phyloP scores from a whole-genome alignment of 2,888 invertebrate genomes.

The Glaucopsyche alexis region DNA sequence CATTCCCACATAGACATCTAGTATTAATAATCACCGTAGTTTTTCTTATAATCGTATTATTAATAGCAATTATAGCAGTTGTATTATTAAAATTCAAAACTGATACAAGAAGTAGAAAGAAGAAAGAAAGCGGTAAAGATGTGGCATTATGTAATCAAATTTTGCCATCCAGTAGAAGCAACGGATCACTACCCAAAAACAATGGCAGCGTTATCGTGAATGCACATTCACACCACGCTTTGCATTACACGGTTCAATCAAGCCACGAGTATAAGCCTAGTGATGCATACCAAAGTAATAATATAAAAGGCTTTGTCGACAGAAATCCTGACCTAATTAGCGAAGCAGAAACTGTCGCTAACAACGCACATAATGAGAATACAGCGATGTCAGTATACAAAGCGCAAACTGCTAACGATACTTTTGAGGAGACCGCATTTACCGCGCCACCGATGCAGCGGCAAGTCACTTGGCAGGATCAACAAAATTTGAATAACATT shows the following conservation, averaged over 20 bases:
- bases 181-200: slow-evolving; percentile 77
- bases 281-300: slow-evolving; percentile 71
- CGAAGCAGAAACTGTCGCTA: slow-evolving; percentile 83
- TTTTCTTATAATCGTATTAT: slow-evolving; percentile 82
- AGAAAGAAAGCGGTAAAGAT: slow-evolving; percentile 82
- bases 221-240: slow-evolving; percentile 80
- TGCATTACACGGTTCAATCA: slow-evolving; percentile 73
- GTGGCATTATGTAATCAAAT: slow-evolving; percentile 81
- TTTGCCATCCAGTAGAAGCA: slow-evolving; percentile 62
- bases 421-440: slow-evolving; percentile 70
- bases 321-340: slow-evolving; percentile 90
- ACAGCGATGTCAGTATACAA: slow-evolving; percentile 70
- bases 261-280: slow-evolving; percentile 80
- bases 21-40: slow-evolving; percentile 84
- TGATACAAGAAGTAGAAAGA: slow-evolving; percentile 70
- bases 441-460: slow-evolving; percentile 66
- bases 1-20: slow-evolving; percentile 85
- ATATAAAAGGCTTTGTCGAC: slow-evolving; percentile 79
- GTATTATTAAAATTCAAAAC: slow-evolving; percentile 80
- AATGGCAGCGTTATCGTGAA: slow-evolving; percentile 78
- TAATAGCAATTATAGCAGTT: slow-evolving; percentile 84
- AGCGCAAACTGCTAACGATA: slow-evolving; percentile 62
- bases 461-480: slow-evolving; percentile 80
- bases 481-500: slow-evolving; percentile 60
- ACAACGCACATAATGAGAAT: slow-evolving; percentile 73